Evolutionary conservation across 2,888 invertebrate genomes (phyloP).

Genomic region (Cantharis rufa): DNA sequence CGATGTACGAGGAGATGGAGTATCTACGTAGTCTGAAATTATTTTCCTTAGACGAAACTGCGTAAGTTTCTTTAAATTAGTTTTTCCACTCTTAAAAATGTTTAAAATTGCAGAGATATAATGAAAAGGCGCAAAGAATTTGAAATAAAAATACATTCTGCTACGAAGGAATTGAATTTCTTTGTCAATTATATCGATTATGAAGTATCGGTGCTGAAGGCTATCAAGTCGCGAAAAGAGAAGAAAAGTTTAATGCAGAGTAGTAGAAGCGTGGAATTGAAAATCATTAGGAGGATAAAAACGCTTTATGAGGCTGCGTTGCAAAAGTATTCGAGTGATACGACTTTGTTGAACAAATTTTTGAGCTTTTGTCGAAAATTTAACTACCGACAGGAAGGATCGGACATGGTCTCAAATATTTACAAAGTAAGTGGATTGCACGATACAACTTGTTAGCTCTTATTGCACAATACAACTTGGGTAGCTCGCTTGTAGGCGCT

Average conservation of each 20-base stretch:
- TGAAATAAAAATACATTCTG: constrained; percentile 73
- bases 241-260: constrained; percentile 63
- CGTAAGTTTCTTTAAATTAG: constrained; percentile 54
- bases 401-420: constrained; percentile 66
- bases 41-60: constrained; percentile 71
- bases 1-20: constrained; percentile 79
- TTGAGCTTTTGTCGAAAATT: constrained; percentile 78
- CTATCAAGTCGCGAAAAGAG: constrained; percentile 66
- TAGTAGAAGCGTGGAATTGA: constrained; percentile 67
- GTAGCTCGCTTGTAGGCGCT: too few species aligned
- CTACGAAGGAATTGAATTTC: constrained; percentile 71
- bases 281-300: constrained; percentile 73
- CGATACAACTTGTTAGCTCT: too few species aligned
- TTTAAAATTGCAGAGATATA: constrained; percentile 62
- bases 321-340: constrained; percentile 70
- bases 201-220: constrained; percentile 68
- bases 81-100: background rate
- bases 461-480: too few species aligned
- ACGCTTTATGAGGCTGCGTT: constrained; percentile 74
- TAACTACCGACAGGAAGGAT: constrained; percentile 60
- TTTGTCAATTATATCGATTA: constrained; percentile 72
- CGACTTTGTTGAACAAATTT: constrained; percentile 76
- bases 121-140: constrained; percentile 70
- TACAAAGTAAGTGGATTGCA: constrained; percentile 62
- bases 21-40: constrained; percentile 74